Base-by-base conservation (phyloP, 1,140 invertebrate genomes). In the Neodiprion pinetum region DNA sequence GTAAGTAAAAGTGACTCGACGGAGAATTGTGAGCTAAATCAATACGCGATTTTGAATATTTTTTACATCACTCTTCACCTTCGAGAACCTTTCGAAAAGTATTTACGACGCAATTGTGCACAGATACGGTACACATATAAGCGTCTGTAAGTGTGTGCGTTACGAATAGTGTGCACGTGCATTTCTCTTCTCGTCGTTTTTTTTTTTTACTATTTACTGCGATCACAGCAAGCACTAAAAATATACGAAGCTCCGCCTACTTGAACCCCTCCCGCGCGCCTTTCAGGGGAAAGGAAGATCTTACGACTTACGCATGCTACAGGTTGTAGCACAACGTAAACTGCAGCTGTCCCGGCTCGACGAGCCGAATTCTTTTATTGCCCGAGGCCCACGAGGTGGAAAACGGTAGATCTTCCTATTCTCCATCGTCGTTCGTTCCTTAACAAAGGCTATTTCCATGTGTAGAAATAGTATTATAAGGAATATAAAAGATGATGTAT, bases 341-440 rank as follows among this genome's bases (percentile, higher is more conserved):
- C 53, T 61, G 83, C 84, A 85, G 84, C 84, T 85, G 84, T 78
- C 78, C 74, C 74, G 77, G 76, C 77, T 5, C 28, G 28, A 40
- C 1, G 28, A 2, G 28, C 73, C 78, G 83, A 80, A 79, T 80
- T 80, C 73, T 80, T 81, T 82, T 81, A 78, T 81, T 77, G 73
- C 66, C 71, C 61, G 11, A 61, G n/a, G 11, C 53, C n/a, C 7
- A 61, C 53, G 53, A 61, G 11, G 28, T 3, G 2, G 28, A 61
- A 61, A 61, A 61, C 11, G 53, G n/a, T 61, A 61, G 53, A 61
- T 61, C 53, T 17, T 61, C 3, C 53, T 61, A 9, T 61, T 61
- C 53, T 61, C 53, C 11, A 9, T 61, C 53, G 28, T 40, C 28
- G 28, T 61, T 61, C 7, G n/a, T 17, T 17, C 3, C 53, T 61